Base-by-base conservation (phyloP, 1,140 invertebrate species). In the Tetragonula clypearis region DNA sequence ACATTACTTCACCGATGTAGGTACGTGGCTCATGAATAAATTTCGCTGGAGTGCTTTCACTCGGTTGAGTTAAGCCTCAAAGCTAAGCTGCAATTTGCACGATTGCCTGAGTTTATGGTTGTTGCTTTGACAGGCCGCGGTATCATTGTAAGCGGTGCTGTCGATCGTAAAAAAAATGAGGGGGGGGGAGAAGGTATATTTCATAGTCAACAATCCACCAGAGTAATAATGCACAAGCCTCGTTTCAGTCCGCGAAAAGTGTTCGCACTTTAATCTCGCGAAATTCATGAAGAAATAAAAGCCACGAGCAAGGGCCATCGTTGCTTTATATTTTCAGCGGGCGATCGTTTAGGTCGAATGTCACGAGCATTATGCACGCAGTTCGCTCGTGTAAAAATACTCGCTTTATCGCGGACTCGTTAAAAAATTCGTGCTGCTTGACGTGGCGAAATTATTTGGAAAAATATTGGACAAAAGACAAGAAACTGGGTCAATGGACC, bases 21-120 rank as follows among this genome's bases (percentile, higher is more conserved):
- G 86, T 72, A 68, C 49, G 60, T 60, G 60, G 56, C 74, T 83
- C 84, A 87, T 87, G 87, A 88, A 88, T 88, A 88, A 87, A 88
- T 88, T 87, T 85, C 86, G 71, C 53, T 82, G 85, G 56, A 82
- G 86, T 85, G 83, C 73, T 80, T 77, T 88, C 66, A 69, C 87
- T 84, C 35, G 60, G 66, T 69, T 15, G 49, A 41, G 35, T 26
- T 9, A 74, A 21, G 66, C n/a, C 30, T 3, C 55, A 15, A 23
- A 58, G 58, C 26, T 35, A 5, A 12, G 17, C 65, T 26, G 35
- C 73, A 88, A 79, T 88, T 86, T 76, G 74, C 80, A 58, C 80
- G 80, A 86, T 80, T 75, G 75, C 35, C 60, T 15, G 35, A 62
- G 62, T 87, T 88, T 88, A 88, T 68, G 87, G 72, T 80, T 84